These are phyloP conservation scores for Myopa testacea DNA, from an alignment of 2,888 invertebrate genomes.

Conservation along the genomic window DNA sequence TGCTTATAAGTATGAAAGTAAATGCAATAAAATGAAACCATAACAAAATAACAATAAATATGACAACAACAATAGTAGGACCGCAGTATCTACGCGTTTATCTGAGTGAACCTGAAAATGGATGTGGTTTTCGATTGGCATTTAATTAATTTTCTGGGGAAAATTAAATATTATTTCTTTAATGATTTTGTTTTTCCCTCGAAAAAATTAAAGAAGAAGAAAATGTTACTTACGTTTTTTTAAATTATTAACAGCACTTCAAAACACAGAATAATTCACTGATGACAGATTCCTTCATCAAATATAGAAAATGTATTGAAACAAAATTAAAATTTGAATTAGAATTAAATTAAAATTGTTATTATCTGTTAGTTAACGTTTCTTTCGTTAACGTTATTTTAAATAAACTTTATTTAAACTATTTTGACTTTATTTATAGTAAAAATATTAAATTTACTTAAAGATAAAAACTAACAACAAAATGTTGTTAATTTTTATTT, in stretches of 20 bases:
- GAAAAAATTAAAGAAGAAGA: neutral
- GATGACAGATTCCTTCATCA: no score
- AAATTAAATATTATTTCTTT: no score
- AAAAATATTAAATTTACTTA: neutral
- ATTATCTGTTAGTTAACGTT: neutral
- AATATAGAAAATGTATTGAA: neutral
- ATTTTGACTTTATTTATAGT: neutral
- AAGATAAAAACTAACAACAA: neutral
- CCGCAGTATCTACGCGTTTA: constrained; percentile 16
- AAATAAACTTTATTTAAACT: neutral
- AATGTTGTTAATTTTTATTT: neutral
- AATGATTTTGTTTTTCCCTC: no score
- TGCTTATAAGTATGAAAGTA: no score
- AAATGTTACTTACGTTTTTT: neutral
- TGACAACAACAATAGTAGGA: neutral
- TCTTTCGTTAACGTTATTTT: neutral
- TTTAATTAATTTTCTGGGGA: neutral
- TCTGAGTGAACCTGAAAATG: constrained; percentile 28
- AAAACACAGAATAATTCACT: neutral
- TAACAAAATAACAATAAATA: neutral
- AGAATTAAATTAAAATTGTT: neutral
- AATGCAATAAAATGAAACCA: no score
- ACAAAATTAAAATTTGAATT: neutral
- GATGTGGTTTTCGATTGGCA: constrained; percentile 9
- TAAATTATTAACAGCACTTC: neutral